Percentiles rank a stretch among this genome's conserved stretches.
These are phyloP conservation scores for Notospermus geniculatus DNA, from an alignment of 1,140 invertebrate genomes.

Conservation along the genomic window DNA sequence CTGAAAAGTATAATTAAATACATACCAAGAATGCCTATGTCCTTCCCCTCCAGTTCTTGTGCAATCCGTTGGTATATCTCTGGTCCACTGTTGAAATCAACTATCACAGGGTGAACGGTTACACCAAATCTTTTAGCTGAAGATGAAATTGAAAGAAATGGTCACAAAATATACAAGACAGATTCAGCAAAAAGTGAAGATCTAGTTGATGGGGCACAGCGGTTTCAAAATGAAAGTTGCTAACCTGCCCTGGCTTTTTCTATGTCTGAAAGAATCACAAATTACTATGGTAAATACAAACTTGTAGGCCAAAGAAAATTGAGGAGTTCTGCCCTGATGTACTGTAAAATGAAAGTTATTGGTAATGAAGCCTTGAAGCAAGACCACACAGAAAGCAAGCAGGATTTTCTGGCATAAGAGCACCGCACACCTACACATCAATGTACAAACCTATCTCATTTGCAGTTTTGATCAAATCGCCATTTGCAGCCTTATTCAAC, in stretches of 20 bases:
- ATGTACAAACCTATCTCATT: constrained; percentile 69
- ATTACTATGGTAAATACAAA: too few species aligned
- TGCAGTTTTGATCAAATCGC: constrained; percentile 69
- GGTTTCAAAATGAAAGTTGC: too few species aligned
- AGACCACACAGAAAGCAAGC: too few species aligned
- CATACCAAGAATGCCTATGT: constrained; percentile 81
- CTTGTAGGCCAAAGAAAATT: too few species aligned
- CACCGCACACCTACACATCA: not conserved
- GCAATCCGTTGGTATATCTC: constrained; percentile 58
- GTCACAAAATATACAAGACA: not conserved
- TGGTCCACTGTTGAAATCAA: constrained; percentile 75
- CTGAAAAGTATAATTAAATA: constrained; percentile 9
- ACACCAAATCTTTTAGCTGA: constrained; percentile 58
- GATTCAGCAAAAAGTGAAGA: too few species aligned
- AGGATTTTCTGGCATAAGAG: too few species aligned
- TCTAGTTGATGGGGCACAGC: too few species aligned
- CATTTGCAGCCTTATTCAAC: constrained; percentile 74
- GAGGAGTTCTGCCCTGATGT: too few species aligned
- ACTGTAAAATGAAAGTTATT: too few species aligned
- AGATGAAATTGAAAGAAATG: constrained; percentile 23
- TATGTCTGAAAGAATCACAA: too few species aligned
- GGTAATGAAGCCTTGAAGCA: too few species aligned
- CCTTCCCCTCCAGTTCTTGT: constrained; percentile 60
- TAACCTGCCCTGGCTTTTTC: too few species aligned
- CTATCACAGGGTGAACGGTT: constrained; percentile 73